These are phyloP conservation scores for Propithecus deckenii DNA, from an alignment of 2,797 vertebrate genomes.

Conservation along the genomic window DNA sequence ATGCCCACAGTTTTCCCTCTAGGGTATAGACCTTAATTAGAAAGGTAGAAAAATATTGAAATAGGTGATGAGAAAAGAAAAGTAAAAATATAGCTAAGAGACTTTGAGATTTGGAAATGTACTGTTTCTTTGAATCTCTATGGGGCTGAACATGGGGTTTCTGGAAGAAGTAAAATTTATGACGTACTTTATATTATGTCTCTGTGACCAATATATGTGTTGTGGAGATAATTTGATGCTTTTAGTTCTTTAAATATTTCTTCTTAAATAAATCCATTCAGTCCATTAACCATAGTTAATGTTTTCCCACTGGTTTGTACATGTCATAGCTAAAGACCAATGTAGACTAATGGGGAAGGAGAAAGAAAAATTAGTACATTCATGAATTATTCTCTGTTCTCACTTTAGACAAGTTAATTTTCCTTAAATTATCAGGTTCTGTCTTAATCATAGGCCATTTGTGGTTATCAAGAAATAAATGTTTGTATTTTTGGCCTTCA, in stretches of 20 bases:
- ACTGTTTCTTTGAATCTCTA: not conserved
- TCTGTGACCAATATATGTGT: constrained; percentile 55
- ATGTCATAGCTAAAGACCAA: constrained; percentile 65
- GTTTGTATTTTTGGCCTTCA: constrained; percentile 50
- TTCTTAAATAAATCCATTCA: constrained; percentile 73
- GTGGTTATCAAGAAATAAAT: constrained; percentile 73
- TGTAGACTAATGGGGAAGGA: constrained; percentile 54
- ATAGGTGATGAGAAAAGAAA: constrained; percentile 35
- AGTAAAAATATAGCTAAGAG: constrained; percentile 43
- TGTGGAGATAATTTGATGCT: constrained; percentile 52
- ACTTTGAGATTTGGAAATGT: constrained; percentile 37
- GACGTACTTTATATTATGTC: constrained; percentile 10
- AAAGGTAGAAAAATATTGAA: constrained; percentile 59
- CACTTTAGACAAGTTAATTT: constrained; percentile 76
- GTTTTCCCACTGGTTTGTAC: constrained; percentile 69
- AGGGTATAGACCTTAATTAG: constrained; percentile 31
- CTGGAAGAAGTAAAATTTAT: constrained; percentile 37
- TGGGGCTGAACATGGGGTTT: not conserved
- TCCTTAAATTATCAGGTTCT: constrained; percentile 75
- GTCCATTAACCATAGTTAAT: constrained; percentile 70
- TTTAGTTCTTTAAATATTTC: constrained; percentile 74
- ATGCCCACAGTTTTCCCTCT: not conserved
- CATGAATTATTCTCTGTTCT: constrained; percentile 75
- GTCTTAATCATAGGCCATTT: constrained; percentile 64
- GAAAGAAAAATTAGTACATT: constrained; percentile 68